Evolutionary conservation across 2,113 vertebrate species (phyloP), one percentile per base, ranked within the genome.

Genomic region (Colossoma macropomum): DNA sequence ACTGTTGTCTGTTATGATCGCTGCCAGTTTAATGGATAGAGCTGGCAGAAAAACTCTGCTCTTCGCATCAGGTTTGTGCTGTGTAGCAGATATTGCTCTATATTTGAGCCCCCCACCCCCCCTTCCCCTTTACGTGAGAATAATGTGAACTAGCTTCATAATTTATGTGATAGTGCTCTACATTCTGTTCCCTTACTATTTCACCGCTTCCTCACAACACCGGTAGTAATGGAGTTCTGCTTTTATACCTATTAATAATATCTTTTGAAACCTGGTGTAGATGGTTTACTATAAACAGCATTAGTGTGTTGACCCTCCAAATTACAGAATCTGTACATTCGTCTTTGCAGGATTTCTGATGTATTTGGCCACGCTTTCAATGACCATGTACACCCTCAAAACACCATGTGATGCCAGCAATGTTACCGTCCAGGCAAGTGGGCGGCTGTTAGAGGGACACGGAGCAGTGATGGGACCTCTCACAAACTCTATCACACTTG

Each of bases 41-140:
- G 97, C 95, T 0, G 97, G 98, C 45, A 95, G 98, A 63, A 98
- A 97, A 88, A 92, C 94, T 16, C 93, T 99, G 69, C 96, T 99
- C 6, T 98, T 95, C 3, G 84, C 92, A 0, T 99, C 98, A 0
- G 94, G 96, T 96, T 87, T 68, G 86, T 82, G 38, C 56, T 71
- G 34, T 9, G 3, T 10, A 54, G 25, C 59, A 34, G 32, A 16
- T 80, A 15, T 48, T 54, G 16, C 34, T 27, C 30, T 48, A 38
- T 38, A 7, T 30, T 68, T 68, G 65, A 65, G n/a, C n/a, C n/a
- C 28, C 63, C 15, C 3, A 5, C 28, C 25, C 34, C 13, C 34
- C 34, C 12, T 25, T 4, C 0, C 2, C 62, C 30, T 30, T 8
- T 19, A 52, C 16, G 41, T 23, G 9, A 17, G 8, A 38, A 27